Evolutionary conservation across 2,888 invertebrate species (phyloP), one percentile per base, ranked within the genome.

Genomic region (Drosophila suboccidentalis): DNA sequence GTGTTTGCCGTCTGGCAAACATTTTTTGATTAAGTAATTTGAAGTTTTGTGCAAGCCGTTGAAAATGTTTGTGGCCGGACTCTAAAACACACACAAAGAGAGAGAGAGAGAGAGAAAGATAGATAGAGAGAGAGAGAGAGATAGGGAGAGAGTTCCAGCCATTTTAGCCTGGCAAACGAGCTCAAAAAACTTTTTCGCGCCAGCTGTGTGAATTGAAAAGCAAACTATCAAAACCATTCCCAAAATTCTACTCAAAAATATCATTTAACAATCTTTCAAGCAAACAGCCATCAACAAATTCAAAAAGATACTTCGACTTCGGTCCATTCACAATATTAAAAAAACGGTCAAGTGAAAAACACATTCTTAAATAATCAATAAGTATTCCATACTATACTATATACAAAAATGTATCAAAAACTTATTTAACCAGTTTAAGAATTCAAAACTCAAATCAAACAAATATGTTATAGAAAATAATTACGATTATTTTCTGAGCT

Each of bases 11-110:
- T 11, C 22, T 69, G 60, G 63, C 77, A 70, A 76, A 77, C 77
- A 62, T 66, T 78, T 82, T 76, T 79, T 84, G 82, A 85, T 80
- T 78, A 80, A 75, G 57, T 75, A 63, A 84, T 83, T 83, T 83
- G 64, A 83, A 83, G 83, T 80, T 82, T 82, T 75, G 71, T 78
- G 82, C 72, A 83, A 83, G 82, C 82, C 78, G 68, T 57, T 55
- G 39, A 70, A 78, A 77, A 58, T 71, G 47, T 62, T 68, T 58
- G 50, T 57, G 54, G 41, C 34, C 47, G 60, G 41, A 29, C 63
- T 29, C 22, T 44, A 3, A 32, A 29, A 26, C 17, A 8, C 2
- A n/a, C n/a, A n/a, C n/a, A n/a, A n/a, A n/a, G n/a, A n/a, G n/a
- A n/a, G 15, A 29, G 11, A 41, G 15, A 22, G 5, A 11, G 6